Base-by-base conservation (phyloP, 2,113 vertebrate species). In the Nothobranchius kuhntae region DNA sequence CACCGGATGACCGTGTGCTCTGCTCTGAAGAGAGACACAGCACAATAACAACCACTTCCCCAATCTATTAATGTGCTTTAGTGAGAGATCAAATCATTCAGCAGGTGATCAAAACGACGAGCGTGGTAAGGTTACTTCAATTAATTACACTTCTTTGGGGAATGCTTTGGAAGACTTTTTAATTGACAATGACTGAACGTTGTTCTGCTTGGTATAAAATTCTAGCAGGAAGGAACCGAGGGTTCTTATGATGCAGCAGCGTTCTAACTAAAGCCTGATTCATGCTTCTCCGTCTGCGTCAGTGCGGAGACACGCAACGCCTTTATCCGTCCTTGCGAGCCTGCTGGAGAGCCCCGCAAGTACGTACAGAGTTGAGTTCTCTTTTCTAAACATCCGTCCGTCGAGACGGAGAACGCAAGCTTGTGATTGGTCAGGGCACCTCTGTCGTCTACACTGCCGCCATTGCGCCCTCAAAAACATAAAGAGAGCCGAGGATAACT, bases 71-170 rank as follows among this genome's bases (percentile, higher is more conserved):
- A 73, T 55, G 53, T 5, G 45, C 65, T 81, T 68, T 47, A 24
- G 13, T 72, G 61, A 59, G 36, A 60, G 48, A 66, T 40, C 61
- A 72, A 61, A 66, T 60, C 54, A 53, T 53, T 70, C 58, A 69
- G 53, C 67, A 53, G 36, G 48, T 66, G 54, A 65, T 71, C 64
- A 62, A 81, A 78, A 72, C 65, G 63, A 26, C 56, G 24, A 50
- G 60, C 53, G 58, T 78, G 17, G 67, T 38, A 40, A 38, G n/a
- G 84, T 75, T 64, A 68, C 36, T 13, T 65, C 55, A 76, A 73
- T 73, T 82, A 63, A 73, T 80, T 83, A 75, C 62, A 70, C 24
- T 17, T n/a, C 26, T 48, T 48, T 46, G 26, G 64, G 54, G 59
- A 47, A 21, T 9, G 30, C 9, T 47, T 53, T 38, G 9, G 42